Evolutionary conservation across 2,113 vertebrate species (phyloP).

Genomic region (Sapayoa aenigma): DNA sequence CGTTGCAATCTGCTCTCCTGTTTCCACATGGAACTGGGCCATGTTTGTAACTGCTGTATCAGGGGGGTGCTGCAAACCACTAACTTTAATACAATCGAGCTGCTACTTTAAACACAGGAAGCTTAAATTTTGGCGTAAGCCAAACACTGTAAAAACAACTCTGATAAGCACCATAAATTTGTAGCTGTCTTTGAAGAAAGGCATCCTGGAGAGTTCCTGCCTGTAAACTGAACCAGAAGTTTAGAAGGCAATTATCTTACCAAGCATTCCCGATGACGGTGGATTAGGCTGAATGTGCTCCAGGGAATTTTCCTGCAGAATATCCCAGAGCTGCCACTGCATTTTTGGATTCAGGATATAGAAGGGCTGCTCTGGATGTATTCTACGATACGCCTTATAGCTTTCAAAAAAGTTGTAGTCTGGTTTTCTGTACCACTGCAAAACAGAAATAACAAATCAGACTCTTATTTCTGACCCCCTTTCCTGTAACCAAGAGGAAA

Average conservation of each 20-base stretch:
- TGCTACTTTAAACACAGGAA: background rate
- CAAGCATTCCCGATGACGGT: conserved; percentile 81
- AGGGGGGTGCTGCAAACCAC: background rate
- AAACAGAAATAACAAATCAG: conserved; percentile 17
- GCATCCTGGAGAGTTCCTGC: background rate
- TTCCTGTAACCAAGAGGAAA: background rate
- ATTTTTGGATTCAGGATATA: conserved; percentile 80
- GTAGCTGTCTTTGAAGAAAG: background rate
- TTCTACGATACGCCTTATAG: conserved; percentile 69
- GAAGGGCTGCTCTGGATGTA: conserved; percentile 74
- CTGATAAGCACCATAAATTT: background rate
- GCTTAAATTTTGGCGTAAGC: background rate
- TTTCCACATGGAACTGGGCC: background rate
- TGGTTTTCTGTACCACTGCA: conserved; percentile 78
- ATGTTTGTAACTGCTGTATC: background rate
- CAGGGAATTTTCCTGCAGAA: conserved; percentile 78
- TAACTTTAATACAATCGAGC: background rate
- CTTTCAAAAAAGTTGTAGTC: conserved; percentile 77
- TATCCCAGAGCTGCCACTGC: conserved; percentile 82
- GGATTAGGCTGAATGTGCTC: conserved; percentile 81
- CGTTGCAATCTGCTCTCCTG: background rate
- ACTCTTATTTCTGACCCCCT: background rate
- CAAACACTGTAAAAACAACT: background rate
- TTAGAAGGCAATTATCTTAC: conserved; percentile 52
- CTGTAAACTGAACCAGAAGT: background rate